These are phyloP conservation scores for Lutraria lutraria DNA, from an alignment of 2,888 invertebrate species.

Conservation along the genomic window DNA sequence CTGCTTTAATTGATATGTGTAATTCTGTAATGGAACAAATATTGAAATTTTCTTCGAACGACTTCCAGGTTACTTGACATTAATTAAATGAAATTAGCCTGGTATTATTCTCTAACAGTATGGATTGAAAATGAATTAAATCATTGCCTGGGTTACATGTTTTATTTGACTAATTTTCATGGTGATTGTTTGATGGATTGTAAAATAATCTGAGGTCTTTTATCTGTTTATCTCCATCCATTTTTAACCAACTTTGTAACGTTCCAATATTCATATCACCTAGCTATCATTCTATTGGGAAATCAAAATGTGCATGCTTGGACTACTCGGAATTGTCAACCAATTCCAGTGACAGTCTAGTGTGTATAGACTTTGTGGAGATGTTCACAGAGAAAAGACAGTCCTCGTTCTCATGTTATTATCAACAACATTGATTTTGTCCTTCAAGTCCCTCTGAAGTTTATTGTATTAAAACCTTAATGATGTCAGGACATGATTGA, in stretches of 20 bases:
- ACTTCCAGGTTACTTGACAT: no score
- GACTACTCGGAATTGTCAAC: neutral
- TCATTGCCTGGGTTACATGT: neutral
- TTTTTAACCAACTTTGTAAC: neutral
- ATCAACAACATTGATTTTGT: neutral
- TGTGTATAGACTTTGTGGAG: neutral
- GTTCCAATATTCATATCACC: neutral
- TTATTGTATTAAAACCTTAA: neutral
- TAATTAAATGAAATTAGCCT: no score
- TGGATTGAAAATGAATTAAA: neutral
- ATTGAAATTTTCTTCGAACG: no score
- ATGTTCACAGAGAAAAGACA: neutral
- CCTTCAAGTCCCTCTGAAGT: neutral
- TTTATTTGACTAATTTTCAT: neutral
- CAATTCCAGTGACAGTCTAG: neutral
- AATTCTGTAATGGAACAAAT: no score
- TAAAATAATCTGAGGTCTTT: neutral
- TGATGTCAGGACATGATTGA: neutral
- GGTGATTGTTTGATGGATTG: neutral
- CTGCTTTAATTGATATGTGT: no score
- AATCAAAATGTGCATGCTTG: neutral
- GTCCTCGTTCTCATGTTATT: neutral
- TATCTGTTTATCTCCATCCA: neutral
- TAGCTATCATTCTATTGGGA: neutral
- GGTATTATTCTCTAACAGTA: no score